A percentile compares a stretch with the other conserved stretches of the same genome.
Evolutionary conservation across 1,140 invertebrate genomes (phyloP).

Genomic region (Cryptotermes secundus): DNA sequence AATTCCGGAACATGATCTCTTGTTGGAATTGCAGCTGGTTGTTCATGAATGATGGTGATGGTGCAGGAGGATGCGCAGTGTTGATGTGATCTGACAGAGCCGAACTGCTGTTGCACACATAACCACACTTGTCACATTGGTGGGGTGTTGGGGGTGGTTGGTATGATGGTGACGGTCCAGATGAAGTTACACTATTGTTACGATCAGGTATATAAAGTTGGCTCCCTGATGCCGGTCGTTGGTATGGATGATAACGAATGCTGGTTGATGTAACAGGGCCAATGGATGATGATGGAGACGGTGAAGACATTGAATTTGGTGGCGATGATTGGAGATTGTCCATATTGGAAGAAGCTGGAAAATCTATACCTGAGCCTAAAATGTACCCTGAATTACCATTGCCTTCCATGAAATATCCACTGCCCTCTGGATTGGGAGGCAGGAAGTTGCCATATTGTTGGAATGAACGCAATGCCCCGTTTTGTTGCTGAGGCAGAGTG

Average conservation of each 20-base stretch:
- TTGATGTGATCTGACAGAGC: constrained; percentile 70
- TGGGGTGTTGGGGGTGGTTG: constrained; percentile 62
- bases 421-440: background rate
- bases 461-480: background rate
- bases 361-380: constrained; percentile 23
- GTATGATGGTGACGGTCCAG: constrained; percentile 42
- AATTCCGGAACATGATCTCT: constrained; percentile 34
- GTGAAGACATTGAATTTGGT: constrained; percentile 23
- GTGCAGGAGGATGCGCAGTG: constrained; percentile 63
- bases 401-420: background rate
- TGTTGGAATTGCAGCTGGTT: background rate
- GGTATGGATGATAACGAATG: constrained; percentile 43
- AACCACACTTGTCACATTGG: constrained; percentile 79
- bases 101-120: constrained; percentile 67
- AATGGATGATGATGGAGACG: constrained; percentile 22
- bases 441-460: background rate
- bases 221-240: constrained; percentile 17
- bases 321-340: background rate
- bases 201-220: background rate
- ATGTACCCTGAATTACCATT: constrained; percentile 19
- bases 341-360: constrained; percentile 18
- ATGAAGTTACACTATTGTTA: constrained; percentile 20
- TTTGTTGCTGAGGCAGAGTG: background rate
- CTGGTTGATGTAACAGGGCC: constrained; percentile 48
- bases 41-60: constrained; percentile 46